Conservation (phyloP, 2,113 vertebrate species). For the Smithornis capensis region DNA sequence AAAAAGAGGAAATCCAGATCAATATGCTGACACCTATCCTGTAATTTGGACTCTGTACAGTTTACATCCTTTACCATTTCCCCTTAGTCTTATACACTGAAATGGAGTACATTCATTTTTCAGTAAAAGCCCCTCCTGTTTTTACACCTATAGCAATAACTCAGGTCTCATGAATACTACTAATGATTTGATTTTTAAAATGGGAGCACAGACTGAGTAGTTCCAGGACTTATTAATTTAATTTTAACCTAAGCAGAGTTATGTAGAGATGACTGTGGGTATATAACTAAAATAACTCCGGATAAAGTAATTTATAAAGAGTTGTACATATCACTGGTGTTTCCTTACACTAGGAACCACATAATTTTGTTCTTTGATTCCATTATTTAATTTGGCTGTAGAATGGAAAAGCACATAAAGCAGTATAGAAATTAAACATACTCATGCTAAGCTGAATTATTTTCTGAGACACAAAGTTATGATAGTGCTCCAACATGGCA, state of each 20-base stretch:
- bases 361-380: not conserved
- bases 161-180: not conserved
- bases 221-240: not conserved
- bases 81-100: not conserved
- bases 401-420: not conserved
- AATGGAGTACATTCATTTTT: not conserved
- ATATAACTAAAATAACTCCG: not conserved
- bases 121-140: not conserved
- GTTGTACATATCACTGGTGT: not conserved
- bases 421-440: not conserved
- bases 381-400: not conserved
- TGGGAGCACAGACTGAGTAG: not conserved
- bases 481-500: not conserved
- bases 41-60: not conserved
- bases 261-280: not conserved
- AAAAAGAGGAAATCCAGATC: not conserved
- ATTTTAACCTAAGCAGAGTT: not conserved
- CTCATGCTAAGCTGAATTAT: not conserved
- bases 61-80: not conserved
- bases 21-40: not conserved
- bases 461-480: not conserved
- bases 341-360: not conserved
- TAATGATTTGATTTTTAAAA: not conserved
- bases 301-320: not conserved
- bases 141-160: not conserved